phyloP scores from a whole-genome alignment of 1,140 invertebrate genomes.

The Rhynchophorus ferrugineus region DNA sequence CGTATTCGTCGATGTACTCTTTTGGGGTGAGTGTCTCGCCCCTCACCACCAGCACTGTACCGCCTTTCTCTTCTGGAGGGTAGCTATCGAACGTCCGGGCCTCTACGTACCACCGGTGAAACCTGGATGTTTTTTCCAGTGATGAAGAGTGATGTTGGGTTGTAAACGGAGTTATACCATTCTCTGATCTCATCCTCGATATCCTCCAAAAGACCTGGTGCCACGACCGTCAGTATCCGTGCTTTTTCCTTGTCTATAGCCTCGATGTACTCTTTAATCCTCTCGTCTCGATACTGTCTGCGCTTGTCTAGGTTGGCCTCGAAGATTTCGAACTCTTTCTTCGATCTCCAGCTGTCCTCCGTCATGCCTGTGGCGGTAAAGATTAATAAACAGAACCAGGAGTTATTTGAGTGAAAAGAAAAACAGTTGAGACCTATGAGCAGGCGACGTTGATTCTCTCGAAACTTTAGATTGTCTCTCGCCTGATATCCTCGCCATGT shows the following conservation, averaged over 20 bases:
- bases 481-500: constrained; percentile 42
- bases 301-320: constrained; percentile 45
- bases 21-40: constrained; percentile 46
- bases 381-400: neutral
- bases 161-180: constrained; percentile 45
- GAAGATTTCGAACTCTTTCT: constrained; percentile 42
- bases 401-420: neutral
- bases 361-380: constrained; percentile 24
- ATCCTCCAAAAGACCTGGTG: constrained; percentile 57
- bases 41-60: constrained; percentile 46
- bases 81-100: constrained; percentile 47
- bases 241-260: constrained; percentile 48
- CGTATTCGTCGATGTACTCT: constrained; percentile 42
- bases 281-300: constrained; percentile 44
- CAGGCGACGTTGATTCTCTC: constrained; percentile 38
- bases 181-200: constrained; percentile 59
- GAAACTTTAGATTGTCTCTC: constrained; percentile 34
- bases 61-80: constrained; percentile 46
- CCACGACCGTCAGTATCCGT: constrained; percentile 47
- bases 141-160: no score
- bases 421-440: constrained; percentile 33
- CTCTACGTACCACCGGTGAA: constrained; percentile 49
- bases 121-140: no score
- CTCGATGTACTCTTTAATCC: constrained; percentile 45
- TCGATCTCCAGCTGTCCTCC: constrained; percentile 37